phyloP scores from a whole-genome alignment of 2,888 invertebrate species.

The Lasius platythorax region DNA sequence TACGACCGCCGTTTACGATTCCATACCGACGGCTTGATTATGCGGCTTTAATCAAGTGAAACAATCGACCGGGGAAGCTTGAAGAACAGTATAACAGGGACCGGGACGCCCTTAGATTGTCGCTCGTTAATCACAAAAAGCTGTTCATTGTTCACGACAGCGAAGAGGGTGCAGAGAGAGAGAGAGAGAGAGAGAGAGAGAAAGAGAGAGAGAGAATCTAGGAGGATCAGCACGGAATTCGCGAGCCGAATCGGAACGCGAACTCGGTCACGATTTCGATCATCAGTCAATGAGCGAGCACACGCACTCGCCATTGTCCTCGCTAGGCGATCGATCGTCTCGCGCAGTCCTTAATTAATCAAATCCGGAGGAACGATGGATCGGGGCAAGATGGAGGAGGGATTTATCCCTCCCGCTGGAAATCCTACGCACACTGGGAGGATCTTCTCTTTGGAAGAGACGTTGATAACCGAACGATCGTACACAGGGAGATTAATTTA shows the following conservation, averaged over 20 bases:
- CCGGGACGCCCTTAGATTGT: slow-evolving; percentile 51
- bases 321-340: slow-evolving; percentile 55
- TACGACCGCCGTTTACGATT: background rate
- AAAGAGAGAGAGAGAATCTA: background rate
- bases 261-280: slow-evolving; percentile 56
- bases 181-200: background rate
- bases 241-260: slow-evolving; percentile 36
- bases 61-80: slow-evolving; percentile 2
- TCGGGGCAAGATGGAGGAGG: slow-evolving; percentile 59
- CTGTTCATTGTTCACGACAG: slow-evolving; percentile 58
- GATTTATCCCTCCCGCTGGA: slow-evolving; percentile 62
- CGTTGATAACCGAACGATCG: slow-evolving; percentile 66
- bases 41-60: slow-evolving; percentile 36
- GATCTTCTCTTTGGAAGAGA: slow-evolving; percentile 42
- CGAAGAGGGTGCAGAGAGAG: slow-evolving; percentile 43
- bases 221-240: slow-evolving; percentile 54
- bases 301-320: slow-evolving; percentile 60
- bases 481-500: slow-evolving; percentile 70
- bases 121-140: slow-evolving; percentile 73
- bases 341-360: slow-evolving; percentile 70
- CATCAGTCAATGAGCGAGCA: slow-evolving; percentile 61
- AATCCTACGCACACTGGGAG: slow-evolving; percentile 19
- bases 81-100: slow-evolving; percentile 16
- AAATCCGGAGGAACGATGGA: slow-evolving; percentile 50
- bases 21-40: slow-evolving; percentile 7